phyloP scores from a whole-genome alignment of 2,113 vertebrate species.

The Cryptomyrus ogoouensis region DNA sequence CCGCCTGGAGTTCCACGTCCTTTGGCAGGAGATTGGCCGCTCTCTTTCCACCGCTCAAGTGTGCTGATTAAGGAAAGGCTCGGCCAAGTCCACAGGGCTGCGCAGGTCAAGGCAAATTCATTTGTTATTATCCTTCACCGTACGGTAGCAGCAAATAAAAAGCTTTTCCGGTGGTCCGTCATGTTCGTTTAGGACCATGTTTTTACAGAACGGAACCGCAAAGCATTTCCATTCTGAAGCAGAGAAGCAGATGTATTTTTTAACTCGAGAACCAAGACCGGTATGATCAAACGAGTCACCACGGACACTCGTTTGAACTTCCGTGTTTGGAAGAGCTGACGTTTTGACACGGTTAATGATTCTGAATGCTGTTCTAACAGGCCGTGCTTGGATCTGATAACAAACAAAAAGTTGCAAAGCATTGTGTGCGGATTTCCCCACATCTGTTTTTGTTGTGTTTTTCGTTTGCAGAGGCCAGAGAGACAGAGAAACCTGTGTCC shows the following conservation, averaged over 20 bases:
- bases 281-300: neutral
- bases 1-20: no score
- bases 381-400: neutral
- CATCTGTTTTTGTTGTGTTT: neutral
- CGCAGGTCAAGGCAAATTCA: neutral
- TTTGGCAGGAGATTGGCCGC: neutral
- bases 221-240: neutral
- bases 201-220: neutral
- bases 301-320: neutral
- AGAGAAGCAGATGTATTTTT: neutral
- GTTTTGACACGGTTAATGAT: neutral
- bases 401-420: neutral
- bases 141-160: neutral
- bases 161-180: neutral
- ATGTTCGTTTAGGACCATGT: neutral
- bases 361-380: neutral
- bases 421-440: neutral
- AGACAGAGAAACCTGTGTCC: neutral
- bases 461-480: neutral
- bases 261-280: neutral
- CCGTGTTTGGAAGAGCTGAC: neutral
- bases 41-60: slow-evolving; percentile 31
- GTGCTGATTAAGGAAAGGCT: slow-evolving; percentile 49
- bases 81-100: slow-evolving; percentile 29
- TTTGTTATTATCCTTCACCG: neutral